These are phyloP conservation scores for Agonopterix alstromeriana DNA, from an alignment of 2,888 invertebrate species.

Conservation along the genomic window DNA sequence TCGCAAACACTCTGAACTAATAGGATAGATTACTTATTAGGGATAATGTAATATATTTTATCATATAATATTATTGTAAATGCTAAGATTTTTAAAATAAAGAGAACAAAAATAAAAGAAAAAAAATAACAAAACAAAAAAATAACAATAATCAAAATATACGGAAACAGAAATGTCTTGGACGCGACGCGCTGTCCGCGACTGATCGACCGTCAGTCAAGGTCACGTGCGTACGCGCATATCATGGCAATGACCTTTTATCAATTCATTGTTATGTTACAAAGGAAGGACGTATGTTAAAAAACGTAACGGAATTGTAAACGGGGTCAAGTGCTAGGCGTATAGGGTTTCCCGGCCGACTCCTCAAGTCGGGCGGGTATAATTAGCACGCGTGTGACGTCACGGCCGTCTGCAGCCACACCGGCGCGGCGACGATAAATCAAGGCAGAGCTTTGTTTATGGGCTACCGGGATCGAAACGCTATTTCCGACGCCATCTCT, in stretches of 20 bases:
- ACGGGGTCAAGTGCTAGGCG: conserved; percentile 57
- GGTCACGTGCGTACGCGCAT: conserved; percentile 50
- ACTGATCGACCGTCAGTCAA: conserved; percentile 29
- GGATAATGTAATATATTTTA: conserved; percentile 67
- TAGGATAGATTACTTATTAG: conserved; percentile 43
- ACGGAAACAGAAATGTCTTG: conserved; percentile 24
- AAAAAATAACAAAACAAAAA: conserved; percentile 26
- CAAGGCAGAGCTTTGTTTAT: conserved; percentile 52
- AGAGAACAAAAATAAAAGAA: conserved; percentile 66
- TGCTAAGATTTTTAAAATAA: conserved; percentile 72
- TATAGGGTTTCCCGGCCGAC: conserved; percentile 54
- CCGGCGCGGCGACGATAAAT: conserved; percentile 54
- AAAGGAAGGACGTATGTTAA: conserved; percentile 14
- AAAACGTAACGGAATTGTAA: conserved; percentile 38
- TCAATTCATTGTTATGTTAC: conserved; percentile 40
- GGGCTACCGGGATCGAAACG: conserved; percentile 40
- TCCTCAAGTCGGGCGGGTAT: conserved; percentile 27
- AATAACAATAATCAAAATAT: conserved; percentile 37
- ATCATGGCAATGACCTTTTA: conserved; percentile 58
- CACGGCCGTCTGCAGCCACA: conserved; percentile 47
- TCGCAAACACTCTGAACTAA: conserved; percentile 19
- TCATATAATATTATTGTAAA: conserved; percentile 65
- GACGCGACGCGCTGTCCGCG: conserved; percentile 23
- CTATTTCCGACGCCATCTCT: conserved; percentile 30
- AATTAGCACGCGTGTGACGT: conserved; percentile 45